phyloP scores from a whole-genome alignment of 2,888 invertebrate genomes.

The Taenaris catops region DNA sequence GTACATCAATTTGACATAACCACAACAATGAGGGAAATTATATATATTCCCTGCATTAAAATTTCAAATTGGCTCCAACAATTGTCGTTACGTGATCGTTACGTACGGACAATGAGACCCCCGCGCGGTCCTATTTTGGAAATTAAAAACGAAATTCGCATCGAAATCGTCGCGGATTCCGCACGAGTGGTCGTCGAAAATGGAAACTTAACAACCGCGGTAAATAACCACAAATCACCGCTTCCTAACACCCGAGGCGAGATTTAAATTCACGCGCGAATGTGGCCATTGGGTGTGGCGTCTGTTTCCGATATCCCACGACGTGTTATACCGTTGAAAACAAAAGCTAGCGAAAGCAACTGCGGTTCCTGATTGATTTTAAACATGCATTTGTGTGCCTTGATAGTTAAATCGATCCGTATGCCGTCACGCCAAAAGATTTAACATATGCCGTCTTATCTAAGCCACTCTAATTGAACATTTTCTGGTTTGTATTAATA shows the following conservation, averaged over 20 bases:
- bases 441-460: too few relatives aligned
- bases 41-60: slow-evolving; percentile 27
- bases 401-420: too few relatives aligned
- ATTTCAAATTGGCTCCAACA: slow-evolving; percentile 23
- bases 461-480: too few relatives aligned
- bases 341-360: too few relatives aligned
- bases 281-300: slow-evolving; percentile 43
- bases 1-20: slow-evolving; percentile 2
- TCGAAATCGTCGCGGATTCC: slow-evolving; percentile 64
- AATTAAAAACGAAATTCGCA: slow-evolving; percentile 70
- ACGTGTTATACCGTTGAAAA: too few relatives aligned
- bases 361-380: too few relatives aligned
- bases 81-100: slow-evolving; percentile 20
- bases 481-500: too few relatives aligned
- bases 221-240: slow-evolving; percentile 79
- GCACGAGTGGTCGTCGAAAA: slow-evolving; percentile 63
- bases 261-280: slow-evolving; percentile 71
- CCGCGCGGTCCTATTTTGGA: slow-evolving; percentile 50
- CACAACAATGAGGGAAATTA: slow-evolving; percentile 9
- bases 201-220: slow-evolving; percentile 75
- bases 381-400: too few relatives aligned
- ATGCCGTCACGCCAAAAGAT: too few relatives aligned
- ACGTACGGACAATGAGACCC: slow-evolving; percentile 23
- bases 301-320: slow-evolving; percentile 37
- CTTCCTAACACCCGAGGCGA: slow-evolving; percentile 70